Evolutionary conservation across 53 echinoderm and acorn worm species (phyloP).

Genomic region (Temnopleurus reevesii): DNA sequence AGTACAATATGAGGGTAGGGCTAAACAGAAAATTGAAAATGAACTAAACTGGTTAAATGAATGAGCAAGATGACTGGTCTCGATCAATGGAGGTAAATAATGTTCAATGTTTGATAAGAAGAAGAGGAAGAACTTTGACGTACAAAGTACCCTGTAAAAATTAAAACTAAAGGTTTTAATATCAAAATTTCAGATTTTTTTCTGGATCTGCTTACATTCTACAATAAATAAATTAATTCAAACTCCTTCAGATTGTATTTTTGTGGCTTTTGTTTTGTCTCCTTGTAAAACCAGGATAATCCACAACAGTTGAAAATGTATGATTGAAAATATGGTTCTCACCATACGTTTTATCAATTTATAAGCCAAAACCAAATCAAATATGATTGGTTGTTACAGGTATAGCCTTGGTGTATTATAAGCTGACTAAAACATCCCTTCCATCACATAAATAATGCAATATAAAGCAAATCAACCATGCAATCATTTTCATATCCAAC

Average conservation of each 20-base stretch:
- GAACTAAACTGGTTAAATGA: neutral
- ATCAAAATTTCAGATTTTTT: too few relatives aligned
- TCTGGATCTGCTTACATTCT: too few relatives aligned
- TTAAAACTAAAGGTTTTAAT: too few relatives aligned
- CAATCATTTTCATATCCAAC: neutral
- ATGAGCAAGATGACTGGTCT: too few relatives aligned
- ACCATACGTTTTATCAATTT: neutral
- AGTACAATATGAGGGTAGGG: neutral
- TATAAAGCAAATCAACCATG: neutral
- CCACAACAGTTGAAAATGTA: neutral
- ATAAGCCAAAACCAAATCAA: neutral
- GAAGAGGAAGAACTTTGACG: too few relatives aligned
- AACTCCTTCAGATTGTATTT: too few relatives aligned
- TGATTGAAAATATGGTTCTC: neutral
- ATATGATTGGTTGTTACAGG: too few relatives aligned
- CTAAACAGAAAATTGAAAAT: neutral
- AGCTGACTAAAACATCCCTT: neutral
- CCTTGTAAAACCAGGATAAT: neutral
- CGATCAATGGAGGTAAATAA: too few relatives aligned
- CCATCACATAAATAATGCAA: neutral
- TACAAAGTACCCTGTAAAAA: too few relatives aligned
- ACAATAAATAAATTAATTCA: too few relatives aligned
- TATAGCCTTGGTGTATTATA: neutral
- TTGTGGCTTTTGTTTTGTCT: too few relatives aligned
- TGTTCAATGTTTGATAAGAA: too few relatives aligned